phyloP scores from a whole-genome alignment of 2,113 vertebrate species.

The Cyanoramphus novaezelandiae region DNA sequence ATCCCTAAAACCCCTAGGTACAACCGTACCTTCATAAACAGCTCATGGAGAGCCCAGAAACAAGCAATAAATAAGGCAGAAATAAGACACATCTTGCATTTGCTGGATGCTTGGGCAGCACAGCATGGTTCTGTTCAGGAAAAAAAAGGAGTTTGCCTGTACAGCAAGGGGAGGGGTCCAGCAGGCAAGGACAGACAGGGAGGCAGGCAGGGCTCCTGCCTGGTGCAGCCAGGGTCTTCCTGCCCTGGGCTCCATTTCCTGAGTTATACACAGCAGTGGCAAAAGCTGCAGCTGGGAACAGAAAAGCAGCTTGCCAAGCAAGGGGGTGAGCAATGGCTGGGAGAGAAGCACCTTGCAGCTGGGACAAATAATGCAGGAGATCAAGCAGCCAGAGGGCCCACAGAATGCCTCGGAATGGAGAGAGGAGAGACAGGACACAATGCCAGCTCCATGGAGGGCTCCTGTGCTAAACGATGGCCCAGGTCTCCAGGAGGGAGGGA shows the following conservation, averaged over 20 bases:
- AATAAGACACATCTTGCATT: neutral
- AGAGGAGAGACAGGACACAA: neutral
- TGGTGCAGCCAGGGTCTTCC: neutral
- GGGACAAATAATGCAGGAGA: neutral
- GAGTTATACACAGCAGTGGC: rapidly evolving
- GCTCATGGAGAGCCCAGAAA: neutral
- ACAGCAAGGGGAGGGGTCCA: rapidly evolving
- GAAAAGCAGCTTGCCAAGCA: neutral
- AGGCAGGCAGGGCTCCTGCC: neutral
- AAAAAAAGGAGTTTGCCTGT: neutral
- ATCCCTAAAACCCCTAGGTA: neutral
- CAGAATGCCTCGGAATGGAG: rapidly evolving
- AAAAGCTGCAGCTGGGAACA: neutral
- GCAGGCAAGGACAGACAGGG: neutral
- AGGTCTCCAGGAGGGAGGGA: neutral
- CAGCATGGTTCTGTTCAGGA: neutral
- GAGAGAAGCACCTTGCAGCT: neutral
- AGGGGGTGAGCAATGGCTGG: neutral
- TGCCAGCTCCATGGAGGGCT: neutral
- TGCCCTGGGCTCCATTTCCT: neutral
- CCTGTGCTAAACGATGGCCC: rapidly evolving
- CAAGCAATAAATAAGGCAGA: neutral
- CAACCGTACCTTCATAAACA: neutral
- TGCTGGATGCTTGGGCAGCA: neutral
- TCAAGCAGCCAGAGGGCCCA: neutral